Evolutionary conservation across 2,797 vertebrate species (phyloP), one percentile per base, ranked within the genome.

Genomic region (Hemitrygon akajei): DNA sequence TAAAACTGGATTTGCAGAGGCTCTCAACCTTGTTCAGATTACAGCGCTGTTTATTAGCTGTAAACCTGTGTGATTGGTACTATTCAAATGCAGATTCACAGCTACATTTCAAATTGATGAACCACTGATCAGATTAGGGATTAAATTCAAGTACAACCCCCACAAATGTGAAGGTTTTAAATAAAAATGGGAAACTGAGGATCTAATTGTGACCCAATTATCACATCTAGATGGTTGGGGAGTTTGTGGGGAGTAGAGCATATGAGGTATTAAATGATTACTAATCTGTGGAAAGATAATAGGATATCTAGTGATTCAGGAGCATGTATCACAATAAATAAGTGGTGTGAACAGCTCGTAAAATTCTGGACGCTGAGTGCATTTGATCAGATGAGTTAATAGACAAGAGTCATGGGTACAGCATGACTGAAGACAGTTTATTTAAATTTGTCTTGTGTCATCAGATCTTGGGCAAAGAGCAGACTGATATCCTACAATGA

Each of bases 231-330:
- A 22, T 37, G 9, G 20, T 69, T 69, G 60, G 60, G n/a, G 16
- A 37, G 34, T 10, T 69, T 89, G 86, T n/a, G 66, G 56, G 47
- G 58, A 37, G 63, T 18, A 89, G 84, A 89, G 60, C 60, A 20
- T 34, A 89, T 89, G 63, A 37, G 18, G n/a, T 89, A 89, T 69
- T 69, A 69, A 37, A 63, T 37, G 63, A 69, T 89, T 89, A n/a
- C 69, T 69, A 89, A 37, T 89, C 86, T 34, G 20, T 89, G 60
- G 47, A 89, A 37, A 37, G 63, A 69, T 89, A 89, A 89, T 89
- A 69, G 86, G 86, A 89, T 89, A 37, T 69, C 86, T 7, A 66
- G 34, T 63, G 66, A 30, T 69, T 69, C 66, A 89, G 58, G 60
- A n/a, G 30, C 56, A 87, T 58, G 27, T 87, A n/a, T 87, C 66